A percentile compares a stretch with the other conserved stretches of the same genome.
Conservation (phyloP, 2,797 vertebrate genomes). For the Chloroceryle inda region DNA sequence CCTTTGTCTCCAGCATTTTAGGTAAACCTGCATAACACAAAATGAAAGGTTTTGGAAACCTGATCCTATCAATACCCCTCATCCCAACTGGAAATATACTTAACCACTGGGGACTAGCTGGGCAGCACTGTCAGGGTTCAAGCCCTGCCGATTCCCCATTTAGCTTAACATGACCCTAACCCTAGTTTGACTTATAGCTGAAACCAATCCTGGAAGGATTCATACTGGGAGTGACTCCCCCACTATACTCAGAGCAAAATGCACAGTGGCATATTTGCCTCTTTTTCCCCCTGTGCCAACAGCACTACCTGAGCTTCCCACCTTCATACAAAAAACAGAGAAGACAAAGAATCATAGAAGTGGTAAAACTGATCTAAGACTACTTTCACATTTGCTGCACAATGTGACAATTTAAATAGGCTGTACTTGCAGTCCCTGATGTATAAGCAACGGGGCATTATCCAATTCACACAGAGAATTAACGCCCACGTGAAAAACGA, state of each 20-base stretch:
- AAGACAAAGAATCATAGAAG: neutral
- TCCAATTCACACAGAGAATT: neutral
- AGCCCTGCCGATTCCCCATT: too few species aligned
- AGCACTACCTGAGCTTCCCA: neutral
- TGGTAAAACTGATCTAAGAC: neutral
- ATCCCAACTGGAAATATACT: neutral
- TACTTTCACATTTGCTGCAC: neutral
- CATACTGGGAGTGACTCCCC: neutral
- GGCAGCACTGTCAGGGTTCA: neutral
- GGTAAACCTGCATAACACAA: neutral
- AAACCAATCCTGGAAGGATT: neutral
- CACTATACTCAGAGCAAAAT: fast-evolving
- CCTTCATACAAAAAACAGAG: neutral
- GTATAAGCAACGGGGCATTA: neutral
- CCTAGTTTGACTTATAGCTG: neutral
- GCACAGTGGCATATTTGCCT: neutral
- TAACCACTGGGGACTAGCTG: neutral
- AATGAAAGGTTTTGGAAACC: neutral
- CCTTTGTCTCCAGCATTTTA: neutral
- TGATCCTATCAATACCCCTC: neutral
- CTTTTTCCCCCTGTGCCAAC: neutral
- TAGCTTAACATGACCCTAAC: neutral
- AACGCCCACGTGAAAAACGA: neutral
- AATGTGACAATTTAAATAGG: neutral
- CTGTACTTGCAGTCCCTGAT: neutral